Conservation (phyloP, 1,140 invertebrate species). For the Zelostemma sp. region DNA sequence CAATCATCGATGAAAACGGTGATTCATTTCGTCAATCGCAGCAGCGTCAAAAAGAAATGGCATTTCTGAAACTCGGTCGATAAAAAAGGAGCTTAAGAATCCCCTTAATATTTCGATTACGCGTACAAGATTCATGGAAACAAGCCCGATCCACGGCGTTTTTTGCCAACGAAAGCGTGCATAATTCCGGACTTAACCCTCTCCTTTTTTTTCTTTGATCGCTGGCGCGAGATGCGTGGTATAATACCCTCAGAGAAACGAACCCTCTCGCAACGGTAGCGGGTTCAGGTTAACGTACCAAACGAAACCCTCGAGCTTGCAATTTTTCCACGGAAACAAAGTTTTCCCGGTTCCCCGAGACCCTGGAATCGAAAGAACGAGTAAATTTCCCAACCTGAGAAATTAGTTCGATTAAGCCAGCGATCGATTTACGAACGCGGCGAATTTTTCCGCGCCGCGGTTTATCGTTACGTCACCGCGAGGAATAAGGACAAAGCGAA, state of each 20-base stretch:
- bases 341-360: background rate
- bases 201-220: slow-evolving; percentile 34
- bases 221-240: slow-evolving; percentile 39
- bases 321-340: background rate
- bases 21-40: no score
- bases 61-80: no score
- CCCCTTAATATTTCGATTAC: no score
- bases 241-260: slow-evolving; percentile 27
- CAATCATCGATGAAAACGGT: no score
- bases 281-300: slow-evolving; percentile 40
- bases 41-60: no score
- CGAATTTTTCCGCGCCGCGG: no score
- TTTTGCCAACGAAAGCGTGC: slow-evolving; percentile 18
- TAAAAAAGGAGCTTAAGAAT: no score
- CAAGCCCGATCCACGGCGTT: no score
- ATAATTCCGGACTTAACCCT: slow-evolving; percentile 21
- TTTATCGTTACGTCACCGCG: slow-evolving; percentile 38
- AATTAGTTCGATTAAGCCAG: no score
- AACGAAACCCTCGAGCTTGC: slow-evolving; percentile 31
- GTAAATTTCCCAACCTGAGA: no score
- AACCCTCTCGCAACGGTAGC: slow-evolving; percentile 36
- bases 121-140: no score
- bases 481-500: slow-evolving; percentile 31
- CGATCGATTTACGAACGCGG: no score
- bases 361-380: background rate